Evolutionary conservation across 2,113 vertebrate genomes (phyloP).

Genomic region (Embiotoca jacksoni): DNA sequence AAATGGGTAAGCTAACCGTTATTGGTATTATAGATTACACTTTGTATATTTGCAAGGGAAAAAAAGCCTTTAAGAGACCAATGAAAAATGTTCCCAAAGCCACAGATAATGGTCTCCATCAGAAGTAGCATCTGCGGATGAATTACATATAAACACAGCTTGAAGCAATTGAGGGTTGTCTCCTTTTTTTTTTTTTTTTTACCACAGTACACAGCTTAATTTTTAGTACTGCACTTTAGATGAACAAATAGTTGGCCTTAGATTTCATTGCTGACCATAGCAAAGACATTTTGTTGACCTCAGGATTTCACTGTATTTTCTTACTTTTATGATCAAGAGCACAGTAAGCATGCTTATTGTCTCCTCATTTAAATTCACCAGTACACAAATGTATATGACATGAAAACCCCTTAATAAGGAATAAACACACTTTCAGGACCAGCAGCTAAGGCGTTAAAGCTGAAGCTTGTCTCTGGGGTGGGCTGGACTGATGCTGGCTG

Average conservation of each 20-base stretch:
- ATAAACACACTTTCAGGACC: conserved; percentile 13
- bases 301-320: neutral
- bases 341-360: neutral
- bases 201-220: no score
- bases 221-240: no score
- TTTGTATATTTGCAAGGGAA: conserved; percentile 51
- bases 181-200: no score
- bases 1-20: conserved; percentile 66
- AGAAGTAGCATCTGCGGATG: conserved; percentile 26
- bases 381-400: neutral
- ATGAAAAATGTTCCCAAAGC: no score
- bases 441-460: conserved; percentile 71
- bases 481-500: conserved; percentile 70
- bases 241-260: no score
- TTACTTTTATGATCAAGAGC: neutral
- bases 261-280: neutral
- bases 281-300: neutral
- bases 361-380: no score
- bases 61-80: conserved; percentile 60
- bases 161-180: no score
- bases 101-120: conserved; percentile 38
- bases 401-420: neutral
- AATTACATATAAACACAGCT: neutral
- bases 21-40: conserved; percentile 27
- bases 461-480: conserved; percentile 74